phyloP scores from a whole-genome alignment of 2,113 vertebrate genomes.

The Fukomys damarensis region DNA sequence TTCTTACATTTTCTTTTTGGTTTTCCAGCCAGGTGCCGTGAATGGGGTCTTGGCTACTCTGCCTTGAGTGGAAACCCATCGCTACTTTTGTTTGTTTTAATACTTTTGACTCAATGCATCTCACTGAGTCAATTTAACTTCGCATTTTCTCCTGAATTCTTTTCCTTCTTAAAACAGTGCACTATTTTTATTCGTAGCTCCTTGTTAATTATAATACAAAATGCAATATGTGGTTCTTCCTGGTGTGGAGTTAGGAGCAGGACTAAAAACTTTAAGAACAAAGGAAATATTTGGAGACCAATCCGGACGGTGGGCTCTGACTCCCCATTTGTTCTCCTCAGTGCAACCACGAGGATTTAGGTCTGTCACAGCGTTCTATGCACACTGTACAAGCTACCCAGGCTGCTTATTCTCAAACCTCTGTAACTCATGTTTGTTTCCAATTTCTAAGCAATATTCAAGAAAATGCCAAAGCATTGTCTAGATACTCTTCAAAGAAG shows the following conservation, averaged over 20 bases:
- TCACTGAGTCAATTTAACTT: background rate
- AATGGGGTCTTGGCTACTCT: background rate
- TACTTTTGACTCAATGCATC: background rate
- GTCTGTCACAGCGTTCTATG: background rate
- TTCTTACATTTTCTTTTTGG: background rate
- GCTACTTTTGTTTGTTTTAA: background rate
- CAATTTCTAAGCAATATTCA: background rate
- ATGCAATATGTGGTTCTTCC: background rate
- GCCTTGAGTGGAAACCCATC: background rate
- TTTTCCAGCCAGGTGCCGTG: background rate
- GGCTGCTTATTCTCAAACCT: background rate
- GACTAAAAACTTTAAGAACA: background rate
- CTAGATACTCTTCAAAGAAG: background rate
- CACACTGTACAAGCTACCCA: background rate
- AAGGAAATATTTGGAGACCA: background rate
- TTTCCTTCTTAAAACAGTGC: background rate
- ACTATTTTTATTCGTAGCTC: background rate
- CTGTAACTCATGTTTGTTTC: background rate
- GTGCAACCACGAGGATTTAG: background rate
- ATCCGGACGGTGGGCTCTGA: background rate
- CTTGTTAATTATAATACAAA: background rate
- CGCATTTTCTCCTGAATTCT: slow-evolving; percentile 6
- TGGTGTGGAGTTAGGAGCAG: background rate
- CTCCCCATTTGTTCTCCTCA: background rate
- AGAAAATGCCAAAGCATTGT: background rate